These are phyloP conservation scores for Clunio marinus DNA, from an alignment of 2,888 invertebrate genomes.

Conservation along the genomic window DNA sequence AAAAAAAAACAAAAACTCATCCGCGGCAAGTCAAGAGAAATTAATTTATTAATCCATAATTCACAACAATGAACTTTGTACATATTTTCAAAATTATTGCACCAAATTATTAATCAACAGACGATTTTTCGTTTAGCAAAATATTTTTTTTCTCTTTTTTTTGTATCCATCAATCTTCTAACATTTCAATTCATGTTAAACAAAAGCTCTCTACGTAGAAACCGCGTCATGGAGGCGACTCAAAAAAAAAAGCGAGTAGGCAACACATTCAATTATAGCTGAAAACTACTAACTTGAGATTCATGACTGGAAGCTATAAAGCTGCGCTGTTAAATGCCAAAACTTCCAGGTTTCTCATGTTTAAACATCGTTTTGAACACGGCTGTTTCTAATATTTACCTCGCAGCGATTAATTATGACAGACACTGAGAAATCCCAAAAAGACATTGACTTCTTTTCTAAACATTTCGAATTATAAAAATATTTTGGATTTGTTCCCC, in stretches of 20 bases:
- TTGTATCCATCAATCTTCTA: neutral
- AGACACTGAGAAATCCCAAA: no score
- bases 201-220: neutral
- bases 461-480: no score
- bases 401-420: conserved; percentile 17
- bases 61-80: conserved; percentile 13
- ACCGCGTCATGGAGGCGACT: no score
- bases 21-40: neutral
- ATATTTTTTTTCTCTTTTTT: no score
- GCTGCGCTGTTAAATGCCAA: conserved; percentile 18
- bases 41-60: conserved; percentile 9
- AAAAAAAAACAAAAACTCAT: no score
- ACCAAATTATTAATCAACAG: conserved; percentile 10
- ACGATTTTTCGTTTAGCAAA: neutral
- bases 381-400: conserved; percentile 16
- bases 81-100: conserved; percentile 26
- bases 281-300: conserved; percentile 1
- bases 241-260: neutral
- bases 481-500: no score
- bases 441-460: neutral
- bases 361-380: neutral
- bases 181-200: neutral
- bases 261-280: conserved; percentile 29
- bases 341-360: conserved; percentile 5
- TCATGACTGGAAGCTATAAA: conserved; percentile 32